phyloP scores from a whole-genome alignment of 2,113 vertebrate genomes.

The Oryzias woworae region DNA sequence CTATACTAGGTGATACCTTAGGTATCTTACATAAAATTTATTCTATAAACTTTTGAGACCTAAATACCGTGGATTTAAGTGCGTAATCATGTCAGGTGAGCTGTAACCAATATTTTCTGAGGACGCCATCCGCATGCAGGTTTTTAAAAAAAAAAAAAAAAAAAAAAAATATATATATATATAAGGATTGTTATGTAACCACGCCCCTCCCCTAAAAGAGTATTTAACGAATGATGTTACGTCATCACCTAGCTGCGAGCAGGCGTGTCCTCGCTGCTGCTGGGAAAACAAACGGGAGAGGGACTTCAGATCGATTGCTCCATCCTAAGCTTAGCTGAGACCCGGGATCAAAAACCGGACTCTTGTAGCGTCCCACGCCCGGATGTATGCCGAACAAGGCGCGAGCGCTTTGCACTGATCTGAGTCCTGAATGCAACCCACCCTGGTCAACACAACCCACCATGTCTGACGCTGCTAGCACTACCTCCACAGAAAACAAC shows the following conservation, averaged over 20 bases:
- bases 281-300: slow-evolving; percentile 26
- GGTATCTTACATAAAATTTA: too few species aligned
- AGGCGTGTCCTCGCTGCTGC: slow-evolving; percentile 26
- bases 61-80: too few species aligned
- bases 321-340: background rate
- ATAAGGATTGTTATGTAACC: background rate
- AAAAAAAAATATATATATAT: too few species aligned
- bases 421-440: slow-evolving; percentile 57
- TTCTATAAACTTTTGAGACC: too few species aligned
- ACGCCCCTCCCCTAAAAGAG: background rate
- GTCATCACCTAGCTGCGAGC: slow-evolving; percentile 56
- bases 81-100: background rate
- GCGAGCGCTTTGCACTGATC: slow-evolving; percentile 39
- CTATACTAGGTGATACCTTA: too few species aligned
- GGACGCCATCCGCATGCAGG: too few species aligned
- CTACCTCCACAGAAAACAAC: slow-evolving; percentile 62
- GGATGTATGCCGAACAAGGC: slow-evolving; percentile 54
- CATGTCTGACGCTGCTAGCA: slow-evolving; percentile 73
- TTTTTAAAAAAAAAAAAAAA: too few species aligned
- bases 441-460: slow-evolving; percentile 51
- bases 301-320: slow-evolving; percentile 1
- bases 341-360: slow-evolving; percentile 1
- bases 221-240: slow-evolving; percentile 28
- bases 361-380: slow-evolving; percentile 26
- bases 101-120: background rate